Evolutionary conservation across 2,797 vertebrate species (phyloP), one percentile per base, ranked within the genome.

Genomic region (Siniperca scherzeri): DNA sequence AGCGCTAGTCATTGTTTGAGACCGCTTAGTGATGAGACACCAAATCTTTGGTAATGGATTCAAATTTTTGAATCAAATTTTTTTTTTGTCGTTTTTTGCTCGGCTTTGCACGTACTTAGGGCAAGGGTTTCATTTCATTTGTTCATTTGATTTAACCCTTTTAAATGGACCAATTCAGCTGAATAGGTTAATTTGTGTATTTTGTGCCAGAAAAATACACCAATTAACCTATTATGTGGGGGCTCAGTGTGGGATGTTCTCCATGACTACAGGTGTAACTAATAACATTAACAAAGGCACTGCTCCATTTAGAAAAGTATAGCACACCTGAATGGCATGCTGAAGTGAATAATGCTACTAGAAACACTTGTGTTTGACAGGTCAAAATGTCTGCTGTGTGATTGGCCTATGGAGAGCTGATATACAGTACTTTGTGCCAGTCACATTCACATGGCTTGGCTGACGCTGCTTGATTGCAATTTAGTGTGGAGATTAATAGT

Each of bases 11-110:
- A 73, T 75, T 84, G 76, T 77, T 62, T 64, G 59, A 69, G 64
- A 30, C 48, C 0, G 8, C 65, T 84, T 17, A 46, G 71, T 61
- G 66, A 68, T 36, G 50, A 74, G 38, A 71, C 48, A 68, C 3
- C 56, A 66, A 38, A 80, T 81, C 56, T 77, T 46, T 50, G 53
- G 68, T 77, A 66, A 73, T 64, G 65, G 36, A 74, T 77, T 77
- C 33, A 79, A 56, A 77, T 77, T 40, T n/a, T 56, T n/a, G n/a
- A n/a, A n/a, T n/a, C 30, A 36, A 36, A 7, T 42, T 8, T 61
- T 36, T 61, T 74, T 66, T 60, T 19, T 48, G 14, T 55, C 0
- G 1, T 55, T 70, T 48, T 30, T 21, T n/a, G 10, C 13, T 40
- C 3, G 5, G 7, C 19, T 55, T 44, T 30, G 7, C 42, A 69